Base-by-base conservation (phyloP, 2,888 invertebrate genomes). In the Hydropsyche betteni region DNA sequence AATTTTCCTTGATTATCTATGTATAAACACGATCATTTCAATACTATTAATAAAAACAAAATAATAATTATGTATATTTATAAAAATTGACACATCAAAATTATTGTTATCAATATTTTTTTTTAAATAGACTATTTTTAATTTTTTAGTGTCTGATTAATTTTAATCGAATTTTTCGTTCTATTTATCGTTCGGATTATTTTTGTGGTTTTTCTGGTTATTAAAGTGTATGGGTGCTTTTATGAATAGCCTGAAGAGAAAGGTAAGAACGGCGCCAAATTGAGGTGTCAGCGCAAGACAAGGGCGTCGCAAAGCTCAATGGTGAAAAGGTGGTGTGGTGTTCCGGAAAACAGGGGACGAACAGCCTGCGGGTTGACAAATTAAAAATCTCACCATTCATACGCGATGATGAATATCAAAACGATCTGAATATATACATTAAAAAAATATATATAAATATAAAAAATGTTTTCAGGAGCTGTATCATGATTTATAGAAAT, bases 221-320 rank as follows among this genome's bases (percentile, higher is more conserved):
- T 8, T 14, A 8, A 8, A 2, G 58, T 58, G 10, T 34, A 12
- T 36, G 52, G 72, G 72, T 58, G 38, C 7, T 58, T 38, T 58
- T 72, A 55, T 36, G 34, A 70, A 72, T 58, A 50, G 72, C 72
- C 75, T 44, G 72, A 72, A 75, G 72, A 68, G 75, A 68, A 68
- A 74, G 76, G 76, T 74, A 73, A 78, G 76, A 74, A 74, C 64
- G 77, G 75, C 76, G 77, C 77, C 79, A 79, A 77, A 79, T 79
- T 79, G 79, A 77, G 79, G 77, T 79, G 79, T 79, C 79, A 79
- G 38, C 69, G 53, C 79, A 79, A 79, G 79, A 77, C 78, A 75
- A 72, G 55, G 76, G 73, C 72, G 73, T 58, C 76, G 73, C 44
- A 68, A 73, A 68, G 76, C 73, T 51, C 76, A 72, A 72, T 72